Base-by-base conservation (phyloP, 1,140 invertebrate genomes). In the Zaprionus camerounensis region DNA sequence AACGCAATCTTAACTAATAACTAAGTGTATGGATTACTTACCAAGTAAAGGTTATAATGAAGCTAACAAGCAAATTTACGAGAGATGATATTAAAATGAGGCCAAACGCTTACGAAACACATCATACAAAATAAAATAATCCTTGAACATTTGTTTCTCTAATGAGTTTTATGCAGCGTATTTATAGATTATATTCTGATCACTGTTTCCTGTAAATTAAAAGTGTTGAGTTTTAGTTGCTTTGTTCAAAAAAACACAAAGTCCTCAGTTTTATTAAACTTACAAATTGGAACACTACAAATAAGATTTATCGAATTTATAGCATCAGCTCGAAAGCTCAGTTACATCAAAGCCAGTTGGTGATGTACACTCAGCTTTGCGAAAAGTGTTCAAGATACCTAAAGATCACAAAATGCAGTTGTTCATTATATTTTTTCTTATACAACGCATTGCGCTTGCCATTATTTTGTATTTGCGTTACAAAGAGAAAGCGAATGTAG, bases 51-150 rank as follows among this genome's bases (percentile, higher is more conserved):
- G 63, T 85, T 65, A 55, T 69, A 88, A 88, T 51, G 81, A 88
- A 90, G 85, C 85, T 85, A 88, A 75, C 61, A 85, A 80, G 76
- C 81, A 90, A 90, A 64, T 81, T 64, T 72, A 90, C 81, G 79
- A 74, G 81, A 85, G 85, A 86, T 90, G 85, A 90, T 90, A 90
- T 85, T 66, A 74, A 79, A 85, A 82, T 85, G 85, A 90, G 85
- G 85, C 85, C 85, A 90, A 90, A 90, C 79, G 85, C 85, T 90
- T 90, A 85, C 79, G 72, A 67, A 69, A 78, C 36, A 57, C 57
- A 44, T 63, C 62, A 51, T 38, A 49, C 26, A 57, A 72, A 62
- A 24, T 26, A 51, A 56, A 17, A 68, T 17, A 66, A 28, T 13
- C n/a, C 12, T 9, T 57, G 13, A 55, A 59, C 34, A 62, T 53